Evolutionary conservation across 2,888 invertebrate genomes (phyloP).

Genomic region (Coelopa pilipes): DNA sequence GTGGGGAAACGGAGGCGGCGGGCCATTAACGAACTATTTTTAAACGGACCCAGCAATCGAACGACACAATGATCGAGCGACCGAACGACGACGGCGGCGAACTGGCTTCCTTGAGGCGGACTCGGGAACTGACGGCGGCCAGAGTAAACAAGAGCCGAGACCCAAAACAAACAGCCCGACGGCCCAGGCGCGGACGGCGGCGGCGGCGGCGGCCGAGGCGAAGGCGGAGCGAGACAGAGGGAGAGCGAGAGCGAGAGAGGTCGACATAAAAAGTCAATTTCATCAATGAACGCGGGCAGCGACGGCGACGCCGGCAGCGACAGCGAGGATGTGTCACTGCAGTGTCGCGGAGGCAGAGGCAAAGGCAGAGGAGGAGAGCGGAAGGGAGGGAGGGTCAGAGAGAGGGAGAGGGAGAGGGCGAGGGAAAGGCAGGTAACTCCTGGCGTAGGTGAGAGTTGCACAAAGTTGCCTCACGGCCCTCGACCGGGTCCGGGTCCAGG

Average conservation of each 20-base stretch:
- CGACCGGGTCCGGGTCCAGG: constrained; percentile 49
- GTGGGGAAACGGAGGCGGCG: too few relatives aligned
- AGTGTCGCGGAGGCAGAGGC: background rate
- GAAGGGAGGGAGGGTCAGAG: background rate
- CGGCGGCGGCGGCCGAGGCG: background rate
- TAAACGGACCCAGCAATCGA: background rate
- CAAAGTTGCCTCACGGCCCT: constrained; percentile 32
- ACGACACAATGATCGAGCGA: constrained; percentile 36
- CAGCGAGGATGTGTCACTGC: constrained; percentile 17
- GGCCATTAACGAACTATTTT: too few relatives aligned
- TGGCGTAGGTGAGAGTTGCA: constrained; percentile 30
- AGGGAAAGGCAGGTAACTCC: constrained; percentile 14
- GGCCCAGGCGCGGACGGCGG: too few relatives aligned
- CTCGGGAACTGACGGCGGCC: constrained; percentile 62
- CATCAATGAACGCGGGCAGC: constrained; percentile 55
- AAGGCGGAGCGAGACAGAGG: constrained; percentile 28
- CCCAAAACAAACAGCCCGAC: constrained; percentile 27
- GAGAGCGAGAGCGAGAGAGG: constrained; percentile 35
- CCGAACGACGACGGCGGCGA: background rate
- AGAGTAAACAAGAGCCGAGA: constrained; percentile 63
- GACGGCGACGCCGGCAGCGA: background rate
- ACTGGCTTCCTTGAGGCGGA: constrained; percentile 61
- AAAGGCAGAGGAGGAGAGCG: background rate
- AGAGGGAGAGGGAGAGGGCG: background rate
- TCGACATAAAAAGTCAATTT: constrained; percentile 58